Evolutionary conservation across 2,888 invertebrate genomes (phyloP), one percentile per base, ranked within the genome.

Genomic region (Tinea pellionella): DNA sequence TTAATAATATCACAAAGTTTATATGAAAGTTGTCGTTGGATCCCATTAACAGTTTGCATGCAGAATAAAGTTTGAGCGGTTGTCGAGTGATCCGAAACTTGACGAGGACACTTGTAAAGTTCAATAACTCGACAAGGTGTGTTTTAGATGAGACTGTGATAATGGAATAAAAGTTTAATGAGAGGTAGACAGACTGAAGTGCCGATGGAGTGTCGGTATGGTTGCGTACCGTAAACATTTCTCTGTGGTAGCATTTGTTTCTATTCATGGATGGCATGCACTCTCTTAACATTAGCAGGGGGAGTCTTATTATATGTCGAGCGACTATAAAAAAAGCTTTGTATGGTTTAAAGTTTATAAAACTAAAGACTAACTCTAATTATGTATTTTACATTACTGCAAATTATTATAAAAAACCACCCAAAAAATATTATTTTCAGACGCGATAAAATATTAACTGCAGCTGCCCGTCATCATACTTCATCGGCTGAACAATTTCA

Each of bases 401-500:
- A 12, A n/a, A 42, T 13, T 42, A 13, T 4, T 4, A 42, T 42
- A 12, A 42, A 24, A 24, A 24, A 24, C 24, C 2, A 3, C 6
- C 24, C 24, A 24, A 24, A 24, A 24, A 3, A 24, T 6, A 24
- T 24, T 24, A 24, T 24, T 24, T 24, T 24, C 24, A 24, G 24
- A 24, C 24, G 24, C 15, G 18, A 2, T 47, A 47, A 18, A 18
- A 15, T 47, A 47, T 47, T 47, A 47, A 47, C 47, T 47, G 47
- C 47, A 47, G 47, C 47, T 47, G 47, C 15, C 47, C 18, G 18
- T 47, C 47, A n/a, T n/a, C n/a, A 47, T 47, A 18, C 47, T 18
- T 47, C 47, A 47, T 47, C 47, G 47, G 47, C 47, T 47, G 47
- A 15, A 47, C 47, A 47, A 47, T 47, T 47, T 47, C 47, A 18